Percentiles rank a stretch among this genome's conserved stretches.
Conservation (phyloP, 2,888 invertebrate species). For the Xestia sexstrigata region DNA sequence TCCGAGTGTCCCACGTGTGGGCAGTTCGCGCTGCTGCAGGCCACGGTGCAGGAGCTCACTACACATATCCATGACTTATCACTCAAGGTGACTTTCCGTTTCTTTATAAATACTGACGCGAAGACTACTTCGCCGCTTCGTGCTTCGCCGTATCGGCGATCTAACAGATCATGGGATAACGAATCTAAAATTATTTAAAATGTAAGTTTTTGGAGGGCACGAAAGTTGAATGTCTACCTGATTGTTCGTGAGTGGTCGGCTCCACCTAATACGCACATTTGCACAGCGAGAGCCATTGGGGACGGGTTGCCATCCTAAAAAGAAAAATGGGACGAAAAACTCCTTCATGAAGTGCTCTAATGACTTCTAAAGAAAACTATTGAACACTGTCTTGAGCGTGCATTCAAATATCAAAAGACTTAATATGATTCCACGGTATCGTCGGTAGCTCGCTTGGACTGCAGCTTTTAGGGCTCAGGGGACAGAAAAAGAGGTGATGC, state of each 20-base stretch:
- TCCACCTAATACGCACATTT: neutral
- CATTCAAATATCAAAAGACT: neutral
- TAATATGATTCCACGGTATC: neutral
- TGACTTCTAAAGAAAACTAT: too few relatives aligned
- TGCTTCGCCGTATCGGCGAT: too few relatives aligned
- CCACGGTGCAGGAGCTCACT: conserved; percentile 95
- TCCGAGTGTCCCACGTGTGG: conserved; percentile 97
- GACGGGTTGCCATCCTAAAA: neutral
- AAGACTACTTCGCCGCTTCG: too few relatives aligned
- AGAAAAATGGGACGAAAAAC: neutral
- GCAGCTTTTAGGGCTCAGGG: neutral
- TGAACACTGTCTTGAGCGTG: neutral
- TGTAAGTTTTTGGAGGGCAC: neutral
- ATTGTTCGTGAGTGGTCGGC: neutral
- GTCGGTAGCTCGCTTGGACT: neutral
- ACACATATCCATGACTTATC: conserved; percentile 95
- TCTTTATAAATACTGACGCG: too few relatives aligned
- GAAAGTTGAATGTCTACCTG: neutral
- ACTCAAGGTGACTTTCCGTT: conserved; percentile 91
- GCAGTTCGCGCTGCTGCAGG: conserved; percentile 96
- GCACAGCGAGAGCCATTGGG: neutral
- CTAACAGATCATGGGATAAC: too few relatives aligned
- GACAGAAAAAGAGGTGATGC: neutral
- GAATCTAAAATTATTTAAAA: neutral
- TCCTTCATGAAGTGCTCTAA: neutral